phyloP scores from a whole-genome alignment of 2,797 vertebrate species.

The Sebastes minor region DNA sequence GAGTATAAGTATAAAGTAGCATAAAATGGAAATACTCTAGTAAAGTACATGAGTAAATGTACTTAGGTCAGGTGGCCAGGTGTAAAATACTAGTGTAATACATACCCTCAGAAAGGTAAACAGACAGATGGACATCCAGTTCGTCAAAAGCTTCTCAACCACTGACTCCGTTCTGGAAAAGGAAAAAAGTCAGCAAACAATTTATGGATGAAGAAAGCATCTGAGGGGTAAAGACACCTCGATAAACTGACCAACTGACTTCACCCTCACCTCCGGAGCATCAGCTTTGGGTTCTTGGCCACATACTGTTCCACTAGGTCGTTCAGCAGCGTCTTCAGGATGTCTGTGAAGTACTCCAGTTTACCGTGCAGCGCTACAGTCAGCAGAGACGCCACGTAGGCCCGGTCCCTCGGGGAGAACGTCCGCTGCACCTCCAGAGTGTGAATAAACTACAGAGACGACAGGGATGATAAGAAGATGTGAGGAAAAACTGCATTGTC shows the following conservation, averaged over 20 bases:
- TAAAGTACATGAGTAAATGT: too few relatives aligned
- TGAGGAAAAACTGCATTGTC: not conserved
- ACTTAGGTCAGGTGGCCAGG: not conserved
- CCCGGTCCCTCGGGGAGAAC: slow-evolving; percentile 93
- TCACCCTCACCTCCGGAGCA: slow-evolving; percentile 90
- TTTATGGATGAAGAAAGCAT: not conserved
- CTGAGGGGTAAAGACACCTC: too few relatives aligned
- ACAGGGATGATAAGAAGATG: not conserved
- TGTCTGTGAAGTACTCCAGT: slow-evolving; percentile 98
- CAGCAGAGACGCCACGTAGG: slow-evolving; percentile 94
- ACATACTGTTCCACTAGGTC: slow-evolving; percentile 96
- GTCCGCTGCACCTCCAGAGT: slow-evolving; percentile 95
- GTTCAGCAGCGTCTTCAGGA: slow-evolving; percentile 93
- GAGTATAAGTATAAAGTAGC: too few relatives aligned
- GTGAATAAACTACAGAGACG: slow-evolving; percentile 89
- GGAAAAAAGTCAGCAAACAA: not conserved
- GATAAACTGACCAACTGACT: not conserved
- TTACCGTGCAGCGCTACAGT: slow-evolving; percentile 95
- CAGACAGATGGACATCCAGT: slow-evolving; percentile 99
- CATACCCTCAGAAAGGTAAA: slow-evolving; percentile 93
- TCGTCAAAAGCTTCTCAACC: slow-evolving; percentile 96
- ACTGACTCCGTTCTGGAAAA: slow-evolving; percentile 92
- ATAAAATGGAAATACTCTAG: too few relatives aligned
- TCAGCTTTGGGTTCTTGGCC: slow-evolving; percentile 97
- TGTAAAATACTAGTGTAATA: slow-evolving; percentile 10